Evolutionary conservation across 2,888 invertebrate species (phyloP).

Genomic region (Lordiphosa fenestrarum): DNA sequence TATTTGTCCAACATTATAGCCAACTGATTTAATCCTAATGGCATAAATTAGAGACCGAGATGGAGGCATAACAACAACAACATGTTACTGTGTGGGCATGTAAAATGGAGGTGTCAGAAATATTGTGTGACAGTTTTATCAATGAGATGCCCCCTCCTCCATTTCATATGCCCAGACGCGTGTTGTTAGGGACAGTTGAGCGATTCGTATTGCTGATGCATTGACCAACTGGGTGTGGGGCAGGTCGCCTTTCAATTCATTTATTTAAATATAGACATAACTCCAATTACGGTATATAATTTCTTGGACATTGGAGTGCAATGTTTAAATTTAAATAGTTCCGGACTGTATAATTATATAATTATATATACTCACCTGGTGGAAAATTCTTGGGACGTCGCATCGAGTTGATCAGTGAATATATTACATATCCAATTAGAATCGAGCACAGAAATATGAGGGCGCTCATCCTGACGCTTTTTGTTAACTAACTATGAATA

Average conservation of each 20-base stretch:
- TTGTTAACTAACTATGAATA: neutral
- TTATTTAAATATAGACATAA: neutral
- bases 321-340: no score
- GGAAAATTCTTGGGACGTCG: slow-evolving; percentile 74
- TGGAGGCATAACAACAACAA: no score
- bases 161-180: slow-evolving; percentile 32
- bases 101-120: slow-evolving; percentile 27
- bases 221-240: slow-evolving; percentile 14
- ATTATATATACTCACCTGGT: slow-evolving; percentile 65
- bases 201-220: no score
- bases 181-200: slow-evolving; percentile 19
- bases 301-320: no score
- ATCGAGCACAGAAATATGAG: slow-evolving; percentile 57
- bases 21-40: no score
- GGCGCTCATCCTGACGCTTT: slow-evolving; percentile 54
- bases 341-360: no score
- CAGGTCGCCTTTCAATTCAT: slow-evolving; percentile 16
- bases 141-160: slow-evolving; percentile 30
- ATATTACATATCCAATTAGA: slow-evolving; percentile 57
- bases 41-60: neutral
- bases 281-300: neutral
- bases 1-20: no score
- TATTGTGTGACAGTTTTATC: slow-evolving; percentile 42
- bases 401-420: slow-evolving; percentile 59
- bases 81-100: no score